These are phyloP conservation scores for Phthorimaea operculella DNA, from an alignment of 1,140 invertebrate genomes.

Conservation along the genomic window DNA sequence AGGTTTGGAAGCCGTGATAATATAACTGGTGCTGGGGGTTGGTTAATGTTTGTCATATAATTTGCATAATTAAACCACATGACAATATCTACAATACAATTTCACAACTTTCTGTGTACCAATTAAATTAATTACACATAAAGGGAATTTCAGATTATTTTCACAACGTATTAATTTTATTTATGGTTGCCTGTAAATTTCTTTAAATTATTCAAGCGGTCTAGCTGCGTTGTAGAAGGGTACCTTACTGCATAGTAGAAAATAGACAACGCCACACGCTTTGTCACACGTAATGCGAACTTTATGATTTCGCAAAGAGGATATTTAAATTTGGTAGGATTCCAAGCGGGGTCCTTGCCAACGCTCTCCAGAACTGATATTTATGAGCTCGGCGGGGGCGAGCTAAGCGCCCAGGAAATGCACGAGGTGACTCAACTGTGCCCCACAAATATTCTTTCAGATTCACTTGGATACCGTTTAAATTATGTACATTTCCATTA, in stretches of 20 bases:
- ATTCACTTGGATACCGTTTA: slow-evolving; percentile 7
- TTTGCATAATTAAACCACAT: no score
- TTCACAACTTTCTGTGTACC: no score
- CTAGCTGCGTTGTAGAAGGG: no score
- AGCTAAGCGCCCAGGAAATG: slow-evolving; percentile 21
- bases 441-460: slow-evolving; percentile 16
- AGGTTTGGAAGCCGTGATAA: no score
- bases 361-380: slow-evolving; percentile 37
- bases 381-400: slow-evolving; percentile 28
- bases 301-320: slow-evolving; percentile 38
- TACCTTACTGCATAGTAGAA: neutral
- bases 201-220: no score
- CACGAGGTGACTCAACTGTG: slow-evolving; percentile 13
- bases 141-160: no score
- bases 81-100: no score
- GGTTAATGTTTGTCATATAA: no score
- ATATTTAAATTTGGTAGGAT: slow-evolving; percentile 48
- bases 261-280: slow-evolving; percentile 25
- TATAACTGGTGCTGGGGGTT: no score
- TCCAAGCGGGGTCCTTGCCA: slow-evolving; percentile 41
- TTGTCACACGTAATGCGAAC: slow-evolving; percentile 33
- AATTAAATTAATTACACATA: no score
- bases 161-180: no score
- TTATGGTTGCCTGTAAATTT: no score
- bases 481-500: neutral